Base-by-base conservation (phyloP, 2,797 vertebrate genomes). In the Gymnoscopelus microlampas region DNA sequence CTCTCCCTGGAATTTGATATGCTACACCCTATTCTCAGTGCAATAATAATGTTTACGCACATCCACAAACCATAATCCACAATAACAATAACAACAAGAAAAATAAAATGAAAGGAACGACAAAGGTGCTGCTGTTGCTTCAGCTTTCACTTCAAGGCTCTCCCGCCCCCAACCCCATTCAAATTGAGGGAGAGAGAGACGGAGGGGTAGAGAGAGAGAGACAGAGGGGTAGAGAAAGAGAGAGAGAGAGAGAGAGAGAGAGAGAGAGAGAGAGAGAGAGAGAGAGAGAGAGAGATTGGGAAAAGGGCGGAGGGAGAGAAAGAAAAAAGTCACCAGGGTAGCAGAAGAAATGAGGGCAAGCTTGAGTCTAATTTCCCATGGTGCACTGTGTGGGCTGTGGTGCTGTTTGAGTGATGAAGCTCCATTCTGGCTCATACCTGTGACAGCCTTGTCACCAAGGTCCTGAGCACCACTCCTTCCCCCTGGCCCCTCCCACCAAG, bases 321-420 rank as follows among this genome's bases (percentile, higher is more conserved):
- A 10, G 35, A 53, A 50, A 32, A 54, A 80, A 63, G 70, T 66
- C 62, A 71, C 60, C 26, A 70, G 70, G 65, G 67, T 67, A 68
- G 60, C 54, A 14, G 55, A 35, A 64, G 66, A 79, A 84, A 82
- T 61, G 23, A 49, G 75, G 67, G 72, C 50, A 61, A 71, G 71
- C 59, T 66, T 23, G 57, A 69, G 62, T 62, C 53, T 86, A 70
- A 87, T 86, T 86, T 87, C 82, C 82, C 81, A 71, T 69, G 76
- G 71, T 79, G 71, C 44, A 65, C 23, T 66, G 68, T 53, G 69
- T 56, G 63, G 57, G 29, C 57, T 60, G 62, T 35, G 58, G 9
- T 54, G 66, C n/a, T 67, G 61, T 69, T 8, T 80, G 81, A 81
- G 68, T 71, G 70, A 81, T 87, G 81, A 74, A 71, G 74, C 65